A percentile compares a stretch with the other conserved stretches of the same genome.
phyloP scores from a whole-genome alignment of 2,797 vertebrate genomes.

The Cichlasoma orientale region DNA sequence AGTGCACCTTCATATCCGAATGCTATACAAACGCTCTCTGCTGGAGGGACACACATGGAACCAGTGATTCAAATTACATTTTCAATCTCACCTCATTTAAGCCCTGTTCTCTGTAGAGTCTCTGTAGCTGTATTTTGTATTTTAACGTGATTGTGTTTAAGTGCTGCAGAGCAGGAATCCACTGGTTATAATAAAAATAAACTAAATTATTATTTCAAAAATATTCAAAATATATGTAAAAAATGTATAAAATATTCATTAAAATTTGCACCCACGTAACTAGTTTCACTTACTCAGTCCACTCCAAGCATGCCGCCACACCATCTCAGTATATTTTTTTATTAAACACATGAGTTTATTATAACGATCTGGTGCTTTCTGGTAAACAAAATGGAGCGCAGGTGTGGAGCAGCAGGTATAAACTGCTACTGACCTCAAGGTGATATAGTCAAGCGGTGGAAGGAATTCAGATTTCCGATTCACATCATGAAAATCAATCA shows the following conservation, averaged over 20 bases:
- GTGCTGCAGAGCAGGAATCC: background rate
- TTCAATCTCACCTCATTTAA: background rate
- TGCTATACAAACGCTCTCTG: background rate
- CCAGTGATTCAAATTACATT: background rate
- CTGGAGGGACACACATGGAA: background rate
- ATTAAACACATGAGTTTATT: too few relatives aligned
- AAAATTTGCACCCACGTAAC: too few relatives aligned
- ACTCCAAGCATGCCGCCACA: background rate
- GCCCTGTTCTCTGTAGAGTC: background rate
- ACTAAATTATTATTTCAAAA: too few relatives aligned
- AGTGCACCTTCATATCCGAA: too few relatives aligned
- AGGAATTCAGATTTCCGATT: background rate
- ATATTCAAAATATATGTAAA: too few relatives aligned
- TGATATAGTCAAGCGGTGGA: background rate
- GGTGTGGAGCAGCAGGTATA: too few relatives aligned
- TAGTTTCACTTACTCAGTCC: background rate
- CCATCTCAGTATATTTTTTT: background rate
- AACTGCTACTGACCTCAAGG: background rate
- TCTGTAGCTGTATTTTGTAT: background rate
- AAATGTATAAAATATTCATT: too few relatives aligned
- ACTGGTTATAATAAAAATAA: too few relatives aligned
- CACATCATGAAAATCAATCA: too few relatives aligned
- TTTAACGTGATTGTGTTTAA: too few relatives aligned
- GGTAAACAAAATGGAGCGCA: too few relatives aligned
- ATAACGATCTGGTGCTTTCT: too few relatives aligned